A percentile compares a stretch with the other conserved stretches of the same genome.
Conservation (phyloP, 2,113 vertebrate species). For the Stomatorhinus ivindoensis region DNA sequence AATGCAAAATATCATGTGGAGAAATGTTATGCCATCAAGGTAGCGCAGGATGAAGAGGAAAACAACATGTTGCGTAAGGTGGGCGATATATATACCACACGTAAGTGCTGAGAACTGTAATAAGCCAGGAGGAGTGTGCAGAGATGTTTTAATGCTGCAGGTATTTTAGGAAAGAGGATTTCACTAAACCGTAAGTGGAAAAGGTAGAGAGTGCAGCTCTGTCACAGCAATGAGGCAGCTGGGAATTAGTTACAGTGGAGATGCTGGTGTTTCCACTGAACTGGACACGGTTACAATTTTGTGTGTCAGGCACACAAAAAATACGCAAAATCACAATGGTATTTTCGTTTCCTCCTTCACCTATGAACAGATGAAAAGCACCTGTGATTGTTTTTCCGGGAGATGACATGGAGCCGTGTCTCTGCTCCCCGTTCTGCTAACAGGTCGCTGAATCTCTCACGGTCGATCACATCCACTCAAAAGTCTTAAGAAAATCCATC, state of each 20-base stretch:
- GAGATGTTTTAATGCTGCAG: background rate
- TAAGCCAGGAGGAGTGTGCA: background rate
- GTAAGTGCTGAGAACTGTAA: background rate
- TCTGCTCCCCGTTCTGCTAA: background rate
- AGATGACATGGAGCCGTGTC: background rate
- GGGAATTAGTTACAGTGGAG: slow-evolving; percentile 2
- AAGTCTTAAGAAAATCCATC: background rate
- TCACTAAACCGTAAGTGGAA: background rate
- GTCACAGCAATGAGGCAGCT: background rate
- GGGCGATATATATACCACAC: background rate
- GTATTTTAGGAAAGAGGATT: slow-evolving; percentile 18
- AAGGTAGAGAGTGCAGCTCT: background rate
- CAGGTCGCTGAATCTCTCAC: background rate
- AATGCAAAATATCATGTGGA: background rate
- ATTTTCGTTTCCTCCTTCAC: background rate
- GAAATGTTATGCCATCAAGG: background rate
- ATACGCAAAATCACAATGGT: background rate
- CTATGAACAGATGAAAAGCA: background rate
- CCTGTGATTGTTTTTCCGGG: background rate
- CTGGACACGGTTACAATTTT: background rate
- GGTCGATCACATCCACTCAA: background rate
- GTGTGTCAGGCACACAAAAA: background rate
- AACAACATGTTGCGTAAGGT: background rate
- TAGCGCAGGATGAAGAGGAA: background rate
- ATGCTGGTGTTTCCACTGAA: background rate